Percentiles rank a stretch among this genome's conserved stretches.
These are phyloP conservation scores for Ptychoptera albimana DNA, from an alignment of 2,888 invertebrate species.

Conservation along the genomic window DNA sequence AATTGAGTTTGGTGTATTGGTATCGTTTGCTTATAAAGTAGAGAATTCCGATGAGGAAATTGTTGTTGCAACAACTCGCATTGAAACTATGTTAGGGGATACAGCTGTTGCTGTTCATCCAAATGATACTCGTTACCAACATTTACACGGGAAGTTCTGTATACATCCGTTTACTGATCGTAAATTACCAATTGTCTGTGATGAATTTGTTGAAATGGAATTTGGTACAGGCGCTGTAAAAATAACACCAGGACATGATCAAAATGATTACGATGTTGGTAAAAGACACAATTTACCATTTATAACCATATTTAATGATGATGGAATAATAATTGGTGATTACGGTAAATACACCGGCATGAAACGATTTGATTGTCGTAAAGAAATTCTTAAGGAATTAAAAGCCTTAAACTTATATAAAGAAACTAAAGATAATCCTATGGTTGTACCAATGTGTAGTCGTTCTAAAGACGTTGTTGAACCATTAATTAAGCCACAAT, in stretches of 20 bases:
- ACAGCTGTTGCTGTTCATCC: slow-evolving; percentile 98
- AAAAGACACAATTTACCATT: slow-evolving; percentile 74
- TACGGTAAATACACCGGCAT: slow-evolving; percentile 70
- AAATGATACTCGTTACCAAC: slow-evolving; percentile 66
- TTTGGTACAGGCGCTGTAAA: slow-evolving; percentile 99
- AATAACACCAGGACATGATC: slow-evolving; percentile 96
- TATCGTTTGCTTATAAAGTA: slow-evolving; percentile 81
- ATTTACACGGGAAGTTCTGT: slow-evolving; percentile 65
- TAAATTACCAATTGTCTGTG: slow-evolving; percentile 73
- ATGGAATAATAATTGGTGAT: slow-evolving; percentile 67
- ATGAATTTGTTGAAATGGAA: slow-evolving; percentile 84
- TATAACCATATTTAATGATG: slow-evolving; percentile 80
- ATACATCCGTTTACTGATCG: slow-evolving; percentile 79
- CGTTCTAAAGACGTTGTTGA: slow-evolving; percentile 96
- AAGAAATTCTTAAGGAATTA: slow-evolving; percentile 60
- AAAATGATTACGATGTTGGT: slow-evolving; percentile 91
- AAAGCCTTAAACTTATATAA: slow-evolving; percentile 55
- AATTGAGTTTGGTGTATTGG: slow-evolving; percentile 86
- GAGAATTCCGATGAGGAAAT: slow-evolving; percentile 61
- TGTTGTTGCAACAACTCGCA: slow-evolving; percentile 90
- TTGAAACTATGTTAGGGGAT: slow-evolving; percentile 97
- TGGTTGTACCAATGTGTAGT: slow-evolving; percentile 93
- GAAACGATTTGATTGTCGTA: slow-evolving; percentile 82
- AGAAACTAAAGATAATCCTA: slow-evolving; percentile 76
- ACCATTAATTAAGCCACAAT: slow-evolving; percentile 89